Evolutionary conservation across 2,797 vertebrate species (phyloP).

Genomic region (Sarcophilus harrisii): DNA sequence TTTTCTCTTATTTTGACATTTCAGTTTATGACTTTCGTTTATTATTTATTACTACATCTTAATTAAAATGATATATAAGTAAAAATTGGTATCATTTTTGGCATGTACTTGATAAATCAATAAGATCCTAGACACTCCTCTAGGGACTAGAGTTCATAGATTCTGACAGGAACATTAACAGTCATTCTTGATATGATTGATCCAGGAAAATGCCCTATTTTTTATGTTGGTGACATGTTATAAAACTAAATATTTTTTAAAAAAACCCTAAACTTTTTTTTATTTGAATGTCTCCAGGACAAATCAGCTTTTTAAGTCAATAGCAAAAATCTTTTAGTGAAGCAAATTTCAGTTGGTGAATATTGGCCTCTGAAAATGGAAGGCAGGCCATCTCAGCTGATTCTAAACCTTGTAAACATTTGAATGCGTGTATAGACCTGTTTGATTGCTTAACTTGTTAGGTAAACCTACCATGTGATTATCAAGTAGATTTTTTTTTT

Average conservation of each 20-base stretch:
- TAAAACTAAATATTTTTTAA: background rate
- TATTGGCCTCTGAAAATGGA: conserved; percentile 5
- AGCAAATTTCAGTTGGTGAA: conserved; percentile 16
- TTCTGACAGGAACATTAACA: background rate
- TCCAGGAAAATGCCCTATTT: background rate
- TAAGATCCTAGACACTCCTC: background rate
- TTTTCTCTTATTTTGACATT: conserved; percentile 26
- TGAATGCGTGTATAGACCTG: conserved; percentile 24
- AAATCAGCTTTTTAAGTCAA: conserved; percentile 41
- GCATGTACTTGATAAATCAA: background rate
- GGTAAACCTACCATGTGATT: conserved; percentile 15
- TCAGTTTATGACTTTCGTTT: conserved; percentile 6
- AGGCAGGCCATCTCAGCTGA: conserved; percentile 11
- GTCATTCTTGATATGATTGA: background rate
- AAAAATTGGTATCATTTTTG: background rate
- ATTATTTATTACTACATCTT: conserved; percentile 11
- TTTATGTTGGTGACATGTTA: background rate
- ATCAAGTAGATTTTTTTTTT: conserved; percentile 11
- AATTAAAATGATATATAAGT: background rate
- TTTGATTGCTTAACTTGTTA: conserved; percentile 38
- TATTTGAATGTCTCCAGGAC: background rate
- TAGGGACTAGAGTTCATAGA: background rate
- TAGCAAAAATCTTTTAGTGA: background rate
- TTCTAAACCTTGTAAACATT: conserved; percentile 49
- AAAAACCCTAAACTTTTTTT: background rate